A percentile compares a stretch with the other conserved stretches of the same genome.
Conservation (phyloP, 2,888 invertebrate genomes). For the Amorpha juglandis region DNA sequence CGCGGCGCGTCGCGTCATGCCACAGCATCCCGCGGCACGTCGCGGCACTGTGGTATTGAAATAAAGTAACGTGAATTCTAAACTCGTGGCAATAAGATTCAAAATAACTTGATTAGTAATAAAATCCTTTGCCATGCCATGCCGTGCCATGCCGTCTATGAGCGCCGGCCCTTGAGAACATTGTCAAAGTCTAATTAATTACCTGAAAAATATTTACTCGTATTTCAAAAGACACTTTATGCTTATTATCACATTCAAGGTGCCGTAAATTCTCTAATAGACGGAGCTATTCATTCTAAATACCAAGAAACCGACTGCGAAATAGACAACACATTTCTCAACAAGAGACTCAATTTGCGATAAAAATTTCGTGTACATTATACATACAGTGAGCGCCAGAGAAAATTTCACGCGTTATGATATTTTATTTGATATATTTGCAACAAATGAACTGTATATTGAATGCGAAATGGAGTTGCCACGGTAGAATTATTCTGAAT, state of each 20-base stretch:
- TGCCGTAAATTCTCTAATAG: not conserved
- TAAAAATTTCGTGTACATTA: slow-evolving; percentile 20
- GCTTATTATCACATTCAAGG: not conserved
- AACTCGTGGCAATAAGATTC: too few species aligned
- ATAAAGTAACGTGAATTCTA: too few species aligned
- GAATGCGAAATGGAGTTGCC: slow-evolving; percentile 13
- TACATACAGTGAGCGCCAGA: slow-evolving; percentile 24
- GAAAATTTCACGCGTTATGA: slow-evolving; percentile 19
- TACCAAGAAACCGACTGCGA: not conserved
- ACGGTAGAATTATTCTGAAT: slow-evolving; percentile 17
- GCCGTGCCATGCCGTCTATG: too few species aligned
- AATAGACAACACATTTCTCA: slow-evolving; percentile 13
- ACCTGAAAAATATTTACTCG: too few species aligned
- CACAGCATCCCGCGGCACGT: too few species aligned
- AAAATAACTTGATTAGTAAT: too few species aligned
- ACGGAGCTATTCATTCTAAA: not conserved
- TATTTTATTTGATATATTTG: slow-evolving; percentile 28
- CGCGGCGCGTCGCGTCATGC: too few species aligned
- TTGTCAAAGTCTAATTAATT: too few species aligned
- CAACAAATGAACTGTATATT: slow-evolving; percentile 28
- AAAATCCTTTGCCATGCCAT: too few species aligned
- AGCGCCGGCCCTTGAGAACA: too few species aligned
- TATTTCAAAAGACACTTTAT: not conserved
- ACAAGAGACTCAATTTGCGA: slow-evolving; percentile 24
- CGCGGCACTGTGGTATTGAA: too few species aligned